These are phyloP conservation scores for Stercorarius parasiticus DNA, from an alignment of 2,113 vertebrate species.

Conservation along the genomic window DNA sequence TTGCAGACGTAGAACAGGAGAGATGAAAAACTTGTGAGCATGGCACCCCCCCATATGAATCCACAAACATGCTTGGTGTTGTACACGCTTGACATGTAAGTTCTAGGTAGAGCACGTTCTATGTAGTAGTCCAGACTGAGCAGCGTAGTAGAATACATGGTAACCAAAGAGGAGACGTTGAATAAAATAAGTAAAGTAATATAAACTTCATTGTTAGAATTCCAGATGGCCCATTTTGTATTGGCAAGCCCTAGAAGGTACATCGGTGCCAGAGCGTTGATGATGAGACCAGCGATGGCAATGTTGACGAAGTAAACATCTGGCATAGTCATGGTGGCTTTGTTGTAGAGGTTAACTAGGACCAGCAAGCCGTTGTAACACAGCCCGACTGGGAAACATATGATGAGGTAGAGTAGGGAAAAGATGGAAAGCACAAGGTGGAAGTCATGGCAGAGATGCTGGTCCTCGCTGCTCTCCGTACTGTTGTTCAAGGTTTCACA, in stretches of 20 bases:
- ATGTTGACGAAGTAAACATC: conserved; percentile 99
- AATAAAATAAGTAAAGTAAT: conserved; percentile 94
- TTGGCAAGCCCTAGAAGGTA: conserved; percentile 88
- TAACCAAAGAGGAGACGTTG: conserved; percentile 91
- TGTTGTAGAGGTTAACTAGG: conserved; percentile 91
- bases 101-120: conserved; percentile 90
- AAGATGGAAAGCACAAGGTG: conserved; percentile 86
- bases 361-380: conserved; percentile 92
- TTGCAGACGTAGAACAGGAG: conserved; percentile 96
- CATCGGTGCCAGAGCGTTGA: conserved; percentile 85
- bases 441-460: conserved; percentile 88
- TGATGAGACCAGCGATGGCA: conserved; percentile 90
- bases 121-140: conserved; percentile 98
- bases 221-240: conserved; percentile 88
- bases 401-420: conserved; percentile 90
- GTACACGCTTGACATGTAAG: conserved; percentile 96
- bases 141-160: conserved; percentile 93
- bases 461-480: conserved; percentile 78
- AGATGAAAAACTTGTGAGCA: conserved; percentile 96
- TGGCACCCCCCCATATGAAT: conserved; percentile 95
- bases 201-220: conserved; percentile 86
- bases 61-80: conserved; percentile 96
- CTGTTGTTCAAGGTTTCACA: conserved; percentile 87
- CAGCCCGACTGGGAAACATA: conserved; percentile 91
- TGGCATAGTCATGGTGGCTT: conserved; percentile 94